Conservation (phyloP, 2,888 invertebrate species). For the Cataglyphis livida region DNA sequence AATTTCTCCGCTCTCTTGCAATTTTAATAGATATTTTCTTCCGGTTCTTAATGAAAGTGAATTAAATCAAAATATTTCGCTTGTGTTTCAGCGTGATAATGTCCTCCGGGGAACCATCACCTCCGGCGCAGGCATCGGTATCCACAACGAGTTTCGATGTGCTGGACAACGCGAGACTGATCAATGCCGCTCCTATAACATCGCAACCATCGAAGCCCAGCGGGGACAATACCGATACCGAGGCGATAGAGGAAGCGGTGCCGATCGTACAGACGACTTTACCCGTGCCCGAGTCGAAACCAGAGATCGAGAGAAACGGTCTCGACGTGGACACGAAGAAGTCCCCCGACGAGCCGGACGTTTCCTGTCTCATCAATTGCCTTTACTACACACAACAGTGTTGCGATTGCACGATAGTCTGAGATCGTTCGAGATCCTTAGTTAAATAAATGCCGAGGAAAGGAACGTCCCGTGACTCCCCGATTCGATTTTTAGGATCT, state of each 20-base stretch:
- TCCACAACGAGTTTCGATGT: conserved; percentile 78
- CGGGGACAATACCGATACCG: conserved; percentile 48
- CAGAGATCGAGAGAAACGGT: conserved; percentile 81
- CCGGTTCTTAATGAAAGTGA: background rate
- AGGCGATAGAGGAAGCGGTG: conserved; percentile 78
- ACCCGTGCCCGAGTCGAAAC: conserved; percentile 78
- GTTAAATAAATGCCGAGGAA: conserved; percentile 16
- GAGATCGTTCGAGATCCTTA: conserved; percentile 58
- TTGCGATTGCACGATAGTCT: conserved; percentile 88
- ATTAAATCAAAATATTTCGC: background rate
- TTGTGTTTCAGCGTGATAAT: conserved; percentile 81
- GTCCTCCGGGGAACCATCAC: conserved; percentile 79
- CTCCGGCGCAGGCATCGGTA: conserved; percentile 76
- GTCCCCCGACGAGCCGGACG: conserved; percentile 80
- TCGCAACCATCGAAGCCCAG: conserved; percentile 63
- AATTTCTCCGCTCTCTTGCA: background rate
- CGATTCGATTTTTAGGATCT: background rate
- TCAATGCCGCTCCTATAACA: conserved; percentile 62
- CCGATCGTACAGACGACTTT: conserved; percentile 75
- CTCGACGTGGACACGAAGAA: conserved; percentile 67
- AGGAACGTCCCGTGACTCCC: background rate
- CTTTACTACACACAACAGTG: conserved; percentile 89
- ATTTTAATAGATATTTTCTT: background rate
- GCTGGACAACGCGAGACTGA: conserved; percentile 78
- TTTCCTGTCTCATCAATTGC: conserved; percentile 88